Evolutionary conservation across 2,113 vertebrate species (phyloP), one percentile per base, ranked within the genome.

Genomic region (Poeciliopsis turrubarensis): DNA sequence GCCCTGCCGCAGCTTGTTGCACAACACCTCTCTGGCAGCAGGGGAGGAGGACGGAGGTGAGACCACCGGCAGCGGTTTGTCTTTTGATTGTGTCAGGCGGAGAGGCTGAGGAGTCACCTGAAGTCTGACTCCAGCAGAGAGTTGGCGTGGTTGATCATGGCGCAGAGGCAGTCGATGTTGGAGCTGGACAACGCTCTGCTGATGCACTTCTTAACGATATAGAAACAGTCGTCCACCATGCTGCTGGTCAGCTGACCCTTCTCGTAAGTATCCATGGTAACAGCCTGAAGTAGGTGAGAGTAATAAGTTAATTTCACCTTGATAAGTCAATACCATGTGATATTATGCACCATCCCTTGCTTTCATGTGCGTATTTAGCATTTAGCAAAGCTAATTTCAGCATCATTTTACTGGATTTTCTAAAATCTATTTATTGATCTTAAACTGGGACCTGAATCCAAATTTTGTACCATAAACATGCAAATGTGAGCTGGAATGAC

Each of bases 171-270:
- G 91, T 99, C 98, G 0, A 97, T 98, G 93, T 93, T 99, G 90
- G 96, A 97, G 92, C 98, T 99, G 74, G 98, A 97, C 32, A 99
- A 92, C 25, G 98, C 97, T 29, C 98, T 91, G 26, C 98, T 97
- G 68, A 99, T 98, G 92, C 97, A 99, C 87, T 99, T 99, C 93
- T 99, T 99, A 75, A 99, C 97, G 1, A 99, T 99, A 78, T 99
- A 99, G 91, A 99, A 99, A 75, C 97, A 97, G 0, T 99, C 98
- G 1, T 99, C 98, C 85, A 99, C 98, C 98, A 99, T 97, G 93
- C 98, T 99, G 91, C 98, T 99, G 47, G 95, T 99, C 86, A 98
- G 87, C 93, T 99, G 98, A 66, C 97, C 97, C 77, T 96, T 97
- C 84, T 99, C 98, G 0, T 90, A 96, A 6, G 94, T 94, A 84